A percentile compares a stretch with the other conserved stretches of the same genome.
phyloP scores from a whole-genome alignment of 2,797 vertebrate genomes.

The Betta splendens region DNA sequence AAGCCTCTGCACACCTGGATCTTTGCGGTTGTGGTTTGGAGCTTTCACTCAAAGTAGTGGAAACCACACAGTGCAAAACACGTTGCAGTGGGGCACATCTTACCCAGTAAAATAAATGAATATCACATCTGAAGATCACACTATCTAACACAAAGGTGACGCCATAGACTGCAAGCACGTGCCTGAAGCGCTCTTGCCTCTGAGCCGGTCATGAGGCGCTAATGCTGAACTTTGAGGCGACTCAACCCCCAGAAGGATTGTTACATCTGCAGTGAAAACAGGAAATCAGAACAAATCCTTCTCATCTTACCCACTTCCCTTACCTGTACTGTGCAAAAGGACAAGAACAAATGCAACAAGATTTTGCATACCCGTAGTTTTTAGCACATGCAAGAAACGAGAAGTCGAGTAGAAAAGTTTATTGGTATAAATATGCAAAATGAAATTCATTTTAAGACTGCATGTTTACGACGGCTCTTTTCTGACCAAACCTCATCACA shows the following conservation, averaged over 20 bases:
- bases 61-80: constrained; percentile 43
- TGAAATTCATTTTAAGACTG: constrained; percentile 73
- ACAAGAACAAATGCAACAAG: constrained; percentile 4
- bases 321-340: constrained; percentile 58
- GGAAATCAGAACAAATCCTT: constrained; percentile 63
- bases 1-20: constrained; percentile 63
- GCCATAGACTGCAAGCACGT: too few relatives aligned
- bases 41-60: constrained; percentile 49
- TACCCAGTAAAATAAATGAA: neutral
- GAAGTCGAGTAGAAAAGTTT: constrained; percentile 78
- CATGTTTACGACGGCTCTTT: constrained; percentile 64
- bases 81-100: neutral
- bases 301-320: constrained; percentile 68
- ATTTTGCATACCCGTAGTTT: neutral
- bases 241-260: neutral
- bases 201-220: neutral
- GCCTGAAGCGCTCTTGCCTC: too few relatives aligned
- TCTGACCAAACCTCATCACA: constrained; percentile 69
- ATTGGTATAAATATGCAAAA: constrained; percentile 82
- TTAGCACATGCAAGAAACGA: too few relatives aligned
- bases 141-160: neutral
- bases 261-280: constrained; percentile 55
- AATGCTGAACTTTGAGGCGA: neutral
- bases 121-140: neutral
- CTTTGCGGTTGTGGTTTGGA: constrained; percentile 62